phyloP scores from a whole-genome alignment of 1,140 invertebrate species.

The Monomorium pharaonis region DNA sequence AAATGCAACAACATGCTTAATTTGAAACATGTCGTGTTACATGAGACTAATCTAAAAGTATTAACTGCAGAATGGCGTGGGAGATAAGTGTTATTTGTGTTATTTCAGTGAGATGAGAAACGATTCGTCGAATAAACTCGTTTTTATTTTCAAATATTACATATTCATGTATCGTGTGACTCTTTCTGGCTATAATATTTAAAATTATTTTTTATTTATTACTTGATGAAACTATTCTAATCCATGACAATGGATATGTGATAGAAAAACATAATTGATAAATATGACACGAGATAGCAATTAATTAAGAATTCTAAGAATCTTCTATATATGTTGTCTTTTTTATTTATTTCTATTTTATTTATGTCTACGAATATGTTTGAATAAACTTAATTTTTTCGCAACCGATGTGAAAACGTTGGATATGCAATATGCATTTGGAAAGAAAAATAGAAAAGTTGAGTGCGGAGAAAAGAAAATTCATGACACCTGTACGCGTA shows the following conservation, averaged over 20 bases:
- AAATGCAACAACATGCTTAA: background rate
- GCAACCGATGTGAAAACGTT: background rate
- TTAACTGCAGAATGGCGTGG: background rate
- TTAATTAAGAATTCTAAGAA: background rate
- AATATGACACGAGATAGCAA: background rate
- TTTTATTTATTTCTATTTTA: background rate
- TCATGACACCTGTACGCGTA: constrained; percentile 16
- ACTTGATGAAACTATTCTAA: background rate
- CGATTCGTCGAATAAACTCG: background rate
- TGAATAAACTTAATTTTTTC: constrained; percentile 3
- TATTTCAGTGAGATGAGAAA: background rate
- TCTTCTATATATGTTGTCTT: background rate
- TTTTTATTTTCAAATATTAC: background rate
- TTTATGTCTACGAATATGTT: too few relatives aligned
- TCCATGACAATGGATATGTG: background rate
- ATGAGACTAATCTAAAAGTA: constrained; percentile 23
- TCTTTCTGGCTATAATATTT: background rate
- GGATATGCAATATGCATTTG: background rate
- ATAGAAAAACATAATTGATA: background rate
- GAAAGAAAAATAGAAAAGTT: background rate
- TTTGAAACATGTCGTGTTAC: constrained; percentile 14
- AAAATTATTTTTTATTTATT: background rate
- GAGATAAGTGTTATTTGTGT: background rate
- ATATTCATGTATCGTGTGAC: background rate
- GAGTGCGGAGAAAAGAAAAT: constrained; percentile 15